Base-by-base conservation (phyloP, 2,888 invertebrate species). In the Ichneumoninae sp. region DNA sequence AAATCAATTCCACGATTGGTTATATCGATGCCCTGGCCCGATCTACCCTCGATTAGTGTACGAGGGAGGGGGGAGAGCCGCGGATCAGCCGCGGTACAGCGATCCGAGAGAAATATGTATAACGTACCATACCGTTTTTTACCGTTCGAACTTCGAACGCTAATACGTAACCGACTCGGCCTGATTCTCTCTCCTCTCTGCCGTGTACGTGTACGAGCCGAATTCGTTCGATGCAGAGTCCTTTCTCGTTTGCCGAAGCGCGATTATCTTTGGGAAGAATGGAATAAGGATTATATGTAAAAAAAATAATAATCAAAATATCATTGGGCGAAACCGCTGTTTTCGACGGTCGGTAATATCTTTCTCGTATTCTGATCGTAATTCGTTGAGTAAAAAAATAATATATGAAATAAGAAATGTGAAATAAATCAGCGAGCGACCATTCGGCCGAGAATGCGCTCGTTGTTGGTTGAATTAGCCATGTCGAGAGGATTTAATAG, bases 1-100 rank as follows among this genome's bases (percentile, higher is more conserved):
- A 92, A 92, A 92, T 92, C 92, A 92, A 92, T 92, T 92, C 92
- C 90, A 89, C 89, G 92, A 92, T 90, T 85, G 88, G 86, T 86
- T 87, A 75, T 66, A 86, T 86, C 86, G 87, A 87, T 87, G 84
- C 83, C 66, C 78, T 69, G 66, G 44, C 73, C 65, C 66, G 66
- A 69, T 57, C n/a, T 47, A 71, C 76, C 73, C 63, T 88, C 88
- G 87, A 87, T 87, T 85, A 87, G 85, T 79, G 71, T 75, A 26
- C 22, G 50, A 16, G 13, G 16, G 44, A 47, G 44, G 16, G 44
- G 40, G 44, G 13, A 13, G 44, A 47, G 44, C 4, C 13, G 40
- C 70, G 74, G 76, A 68, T 57, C 26, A 13, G 81, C 75, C 74
- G 74, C 33, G 66, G 44, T 16, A 47, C 44, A 77, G 50, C n/a